phyloP scores from a whole-genome alignment of 2,888 invertebrate species.

The Cantharis nigra region DNA sequence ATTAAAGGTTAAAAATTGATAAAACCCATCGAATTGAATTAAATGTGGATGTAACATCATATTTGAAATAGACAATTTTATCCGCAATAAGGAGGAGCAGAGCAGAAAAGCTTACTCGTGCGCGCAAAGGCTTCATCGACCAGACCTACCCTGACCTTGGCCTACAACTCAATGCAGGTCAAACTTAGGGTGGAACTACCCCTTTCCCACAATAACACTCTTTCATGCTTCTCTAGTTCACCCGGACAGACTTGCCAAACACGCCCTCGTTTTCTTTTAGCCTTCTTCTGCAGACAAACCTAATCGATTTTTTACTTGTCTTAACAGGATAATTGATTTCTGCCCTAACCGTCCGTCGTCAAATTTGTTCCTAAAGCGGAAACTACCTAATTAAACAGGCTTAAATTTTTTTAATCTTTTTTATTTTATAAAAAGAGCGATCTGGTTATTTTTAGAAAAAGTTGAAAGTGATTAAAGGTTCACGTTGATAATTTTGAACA shows the following conservation, averaged over 20 bases:
- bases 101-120: slow-evolving; percentile 25
- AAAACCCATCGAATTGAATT: not conserved
- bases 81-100: slow-evolving; percentile 32
- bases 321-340: not conserved
- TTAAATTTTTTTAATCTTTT: not conserved
- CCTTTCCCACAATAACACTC: slow-evolving; percentile 24
- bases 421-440: not conserved
- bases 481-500: slow-evolving; percentile 39
- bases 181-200: slow-evolving; percentile 42
- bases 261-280: not conserved
- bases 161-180: slow-evolving; percentile 49
- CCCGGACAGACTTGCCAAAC: slow-evolving; percentile 23
- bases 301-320: not conserved
- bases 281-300: not conserved
- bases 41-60: slow-evolving; percentile 17
- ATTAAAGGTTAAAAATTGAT: not conserved
- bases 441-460: not conserved
- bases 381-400: not conserved
- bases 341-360: not conserved
- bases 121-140: slow-evolving; percentile 49
- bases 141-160: slow-evolving; percentile 54
- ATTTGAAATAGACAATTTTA: slow-evolving; percentile 18
- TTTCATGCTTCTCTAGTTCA: slow-evolving; percentile 22
- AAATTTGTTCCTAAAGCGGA: not conserved
- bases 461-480: not conserved